These are phyloP conservation scores for Sminthurides bifidus DNA, from an alignment of 1,140 invertebrate species.

Conservation along the genomic window DNA sequence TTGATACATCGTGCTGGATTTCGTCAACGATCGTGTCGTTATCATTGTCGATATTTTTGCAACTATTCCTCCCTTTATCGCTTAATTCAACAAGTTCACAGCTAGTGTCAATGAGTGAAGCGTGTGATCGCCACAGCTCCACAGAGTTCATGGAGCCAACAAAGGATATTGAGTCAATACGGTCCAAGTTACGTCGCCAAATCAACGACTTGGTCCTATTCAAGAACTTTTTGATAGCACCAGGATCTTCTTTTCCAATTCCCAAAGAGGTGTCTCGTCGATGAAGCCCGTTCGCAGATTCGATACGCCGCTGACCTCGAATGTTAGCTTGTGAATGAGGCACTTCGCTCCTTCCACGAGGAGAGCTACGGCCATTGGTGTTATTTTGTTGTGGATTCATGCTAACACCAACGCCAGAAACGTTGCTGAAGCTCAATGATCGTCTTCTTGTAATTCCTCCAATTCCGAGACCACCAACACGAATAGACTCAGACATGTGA, in stretches of 20 bases:
- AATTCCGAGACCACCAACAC: constrained; percentile 11
- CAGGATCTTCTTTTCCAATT: constrained; percentile 18
- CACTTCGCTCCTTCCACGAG: too few relatives aligned
- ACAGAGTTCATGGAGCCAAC: constrained; percentile 5
- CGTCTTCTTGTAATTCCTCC: constrained; percentile 8
- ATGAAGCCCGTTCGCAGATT: too few relatives aligned
- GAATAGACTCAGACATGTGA: constrained; percentile 24
- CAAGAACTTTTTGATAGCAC: constrained; percentile 27
- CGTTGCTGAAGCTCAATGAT: constrained; percentile 20
- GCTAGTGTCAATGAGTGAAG: constrained; percentile 15
- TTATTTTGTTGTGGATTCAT: too few relatives aligned
- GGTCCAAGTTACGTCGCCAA: constrained; percentile 11
- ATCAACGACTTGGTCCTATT: constrained; percentile 29
- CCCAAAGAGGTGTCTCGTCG: too few relatives aligned
- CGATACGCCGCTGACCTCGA: too few relatives aligned
- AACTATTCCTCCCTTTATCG: too few relatives aligned
- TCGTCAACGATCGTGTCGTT: constrained; percentile 2
- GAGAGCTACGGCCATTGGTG: too few relatives aligned
- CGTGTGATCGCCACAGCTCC: constrained; percentile 28
- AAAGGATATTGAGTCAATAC: constrained; percentile 23
- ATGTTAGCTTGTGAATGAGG: too few relatives aligned
- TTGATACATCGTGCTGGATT: neutral
- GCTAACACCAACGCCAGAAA: constrained; percentile 8
- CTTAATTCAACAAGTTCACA: constrained; percentile 9
- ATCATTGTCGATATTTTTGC: neutral